Evolutionary conservation across 2,113 vertebrate genomes (phyloP), one percentile per base, ranked within the genome.

Genomic region (Bubo scandiacus): DNA sequence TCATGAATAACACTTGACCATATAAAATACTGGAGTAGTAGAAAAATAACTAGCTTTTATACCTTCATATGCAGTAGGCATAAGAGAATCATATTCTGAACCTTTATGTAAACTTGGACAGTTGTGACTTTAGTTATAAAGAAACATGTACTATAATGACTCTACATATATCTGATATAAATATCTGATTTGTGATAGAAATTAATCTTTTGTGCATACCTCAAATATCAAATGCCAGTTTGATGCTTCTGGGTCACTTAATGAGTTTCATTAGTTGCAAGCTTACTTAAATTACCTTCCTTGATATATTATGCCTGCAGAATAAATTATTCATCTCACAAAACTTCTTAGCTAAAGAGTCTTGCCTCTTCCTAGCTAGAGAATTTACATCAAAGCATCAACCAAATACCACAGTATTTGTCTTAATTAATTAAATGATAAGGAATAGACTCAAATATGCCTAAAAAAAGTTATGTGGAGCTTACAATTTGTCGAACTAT

Each of bases 261-360:
- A 94, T 97, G 96, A 96, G 49, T 27, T 94, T 57, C 65, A 82
- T 95, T 96, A 95, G 78, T 84, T 97, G 86, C 88, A 96, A 62
- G 61, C 71, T 97, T 98, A 91, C 98, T 98, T 98, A 95, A 97
- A 97, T 98, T 99, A 98, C 98, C 91, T 94, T 83, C 62, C 61
- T 92, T 98, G 98, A 98, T 96, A 98, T 72, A 87, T 88, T 98
- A 98, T 97, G 96, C 98, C 97, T 97, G 87, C 57, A 87, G 36
- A 97, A 98, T 99, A 79, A 99, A 99, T 99, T 98, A 99, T 99
- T 99, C 27, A 99, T 94, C 78, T 93, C 72, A 58, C 38, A 86
- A 97, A 98, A 98, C 98, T 98, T 98, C 97, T 97, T 93, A 95
- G 19, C 70, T 95, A 52, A 70, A 88, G 86, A 94, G 59, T 66